phyloP scores from a whole-genome alignment of 2,797 vertebrate species.

The Hydrophis major region DNA sequence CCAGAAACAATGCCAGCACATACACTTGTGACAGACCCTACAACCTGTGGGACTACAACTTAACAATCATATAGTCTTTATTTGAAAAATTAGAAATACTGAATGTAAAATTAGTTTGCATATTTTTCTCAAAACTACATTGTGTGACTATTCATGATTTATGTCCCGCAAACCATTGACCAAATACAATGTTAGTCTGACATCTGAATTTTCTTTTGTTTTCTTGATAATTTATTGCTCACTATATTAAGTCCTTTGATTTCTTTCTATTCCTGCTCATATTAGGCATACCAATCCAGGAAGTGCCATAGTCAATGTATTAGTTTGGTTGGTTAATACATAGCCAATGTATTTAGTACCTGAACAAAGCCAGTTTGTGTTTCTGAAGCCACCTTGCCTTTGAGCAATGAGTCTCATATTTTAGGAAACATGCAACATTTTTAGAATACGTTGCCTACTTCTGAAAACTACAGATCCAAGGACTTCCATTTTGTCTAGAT shows the following conservation, averaged over 20 bases:
- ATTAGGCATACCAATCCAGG: not conserved
- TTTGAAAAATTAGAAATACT: not conserved
- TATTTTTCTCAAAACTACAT: slow-evolving; percentile 8
- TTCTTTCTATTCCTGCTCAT: not conserved
- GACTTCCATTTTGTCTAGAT: not conserved
- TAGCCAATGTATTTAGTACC: not conserved
- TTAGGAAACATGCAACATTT: not conserved
- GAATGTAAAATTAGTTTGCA: not conserved
- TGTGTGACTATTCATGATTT: slow-evolving; percentile 44
- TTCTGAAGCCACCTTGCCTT: not conserved
- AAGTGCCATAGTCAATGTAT: not conserved
- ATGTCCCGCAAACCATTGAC: slow-evolving; percentile 52
- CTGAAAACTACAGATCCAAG: not conserved
- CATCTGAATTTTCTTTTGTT: slow-evolving; percentile 49
- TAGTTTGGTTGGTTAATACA: not conserved
- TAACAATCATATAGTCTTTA: slow-evolving; percentile 25
- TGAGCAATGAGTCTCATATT: not conserved
- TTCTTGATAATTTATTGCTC: slow-evolving; percentile 49
- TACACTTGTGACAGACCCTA: not conserved
- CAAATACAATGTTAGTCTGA: slow-evolving; percentile 50
- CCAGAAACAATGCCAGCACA: not conserved
- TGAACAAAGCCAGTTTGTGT: not conserved
- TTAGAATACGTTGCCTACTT: not conserved
- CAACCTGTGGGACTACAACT: not conserved
- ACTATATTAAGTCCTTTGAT: slow-evolving; percentile 7